Evolutionary conservation across 2,113 vertebrate species (phyloP).

Genomic region (Erpornis zantholeuca): DNA sequence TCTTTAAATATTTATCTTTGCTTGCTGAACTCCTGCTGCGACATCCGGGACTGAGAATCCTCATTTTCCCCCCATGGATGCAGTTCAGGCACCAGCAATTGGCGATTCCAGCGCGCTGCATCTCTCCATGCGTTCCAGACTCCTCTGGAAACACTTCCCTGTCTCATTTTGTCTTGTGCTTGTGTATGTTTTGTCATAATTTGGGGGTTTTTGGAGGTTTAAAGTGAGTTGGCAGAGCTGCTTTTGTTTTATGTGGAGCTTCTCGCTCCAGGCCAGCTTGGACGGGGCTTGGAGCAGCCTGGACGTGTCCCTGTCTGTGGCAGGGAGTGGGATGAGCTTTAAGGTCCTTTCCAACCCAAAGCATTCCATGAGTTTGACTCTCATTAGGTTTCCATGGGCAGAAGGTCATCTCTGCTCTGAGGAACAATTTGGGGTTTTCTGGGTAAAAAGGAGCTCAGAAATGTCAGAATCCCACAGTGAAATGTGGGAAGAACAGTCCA

Average conservation of each 20-base stretch:
- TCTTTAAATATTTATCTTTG: neutral
- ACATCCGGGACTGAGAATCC: neutral
- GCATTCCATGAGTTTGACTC: neutral
- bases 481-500: neutral
- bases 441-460: neutral
- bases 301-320: neutral
- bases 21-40: neutral
- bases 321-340: neutral
- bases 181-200: neutral
- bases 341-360: neutral
- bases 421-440: neutral
- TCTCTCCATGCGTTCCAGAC: neutral
- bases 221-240: neutral
- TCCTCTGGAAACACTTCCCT: neutral
- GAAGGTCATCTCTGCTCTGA: neutral
- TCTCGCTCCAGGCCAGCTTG: neutral
- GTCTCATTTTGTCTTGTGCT: neutral
- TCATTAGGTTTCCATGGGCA: fast-evolving
- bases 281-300: neutral
- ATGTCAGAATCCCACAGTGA: neutral
- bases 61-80: fast-evolving
- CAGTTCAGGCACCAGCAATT: neutral
- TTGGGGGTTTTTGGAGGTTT: neutral
- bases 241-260: neutral
- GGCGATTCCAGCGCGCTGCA: fast-evolving